phyloP scores from a whole-genome alignment of 2,797 vertebrate species.

The Zalophus californianus region DNA sequence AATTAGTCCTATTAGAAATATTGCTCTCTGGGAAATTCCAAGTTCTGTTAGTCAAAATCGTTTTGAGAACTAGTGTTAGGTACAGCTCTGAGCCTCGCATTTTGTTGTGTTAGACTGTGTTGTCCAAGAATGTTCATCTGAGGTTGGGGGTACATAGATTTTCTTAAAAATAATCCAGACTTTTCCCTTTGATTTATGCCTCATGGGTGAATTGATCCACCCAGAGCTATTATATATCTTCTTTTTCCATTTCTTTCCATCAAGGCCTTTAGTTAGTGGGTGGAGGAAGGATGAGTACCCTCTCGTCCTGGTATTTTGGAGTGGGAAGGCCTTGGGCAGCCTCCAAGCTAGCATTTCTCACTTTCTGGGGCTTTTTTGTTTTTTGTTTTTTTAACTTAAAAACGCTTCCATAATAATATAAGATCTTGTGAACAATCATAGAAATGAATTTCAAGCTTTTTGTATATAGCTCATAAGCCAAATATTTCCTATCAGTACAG shows the following conservation, averaged over 20 bases:
- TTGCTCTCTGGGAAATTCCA: not conserved
- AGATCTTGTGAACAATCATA: not conserved
- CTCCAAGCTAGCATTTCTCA: slow-evolving; percentile 27
- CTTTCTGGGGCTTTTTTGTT: not conserved
- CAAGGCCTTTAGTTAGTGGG: slow-evolving; percentile 63
- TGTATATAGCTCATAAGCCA: not conserved
- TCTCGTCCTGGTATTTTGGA: not conserved
- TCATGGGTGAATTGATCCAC: slow-evolving; percentile 56
- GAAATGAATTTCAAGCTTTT: slow-evolving; percentile 21
- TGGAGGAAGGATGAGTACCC: slow-evolving; percentile 50
- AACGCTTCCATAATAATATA: not conserved
- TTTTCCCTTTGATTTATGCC: slow-evolving; percentile 77
- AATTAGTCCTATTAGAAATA: not conserved
- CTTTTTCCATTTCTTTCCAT: slow-evolving; percentile 68
- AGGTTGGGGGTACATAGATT: slow-evolving; percentile 50
- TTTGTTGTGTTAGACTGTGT: slow-evolving; percentile 10
- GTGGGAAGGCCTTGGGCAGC: slow-evolving; percentile 6
- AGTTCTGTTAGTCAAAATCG: slow-evolving; percentile 1
- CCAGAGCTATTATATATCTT: slow-evolving; percentile 65
- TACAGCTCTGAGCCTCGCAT: not conserved
- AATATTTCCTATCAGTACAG: not conserved
- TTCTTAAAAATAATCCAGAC: slow-evolving; percentile 73
- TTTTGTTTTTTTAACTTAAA: not conserved
- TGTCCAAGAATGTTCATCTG: slow-evolving; percentile 42
- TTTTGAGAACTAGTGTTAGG: not conserved